A percentile compares a stretch with the other conserved stretches of the same genome.
Evolutionary conservation across 2,797 vertebrate species (phyloP).

Genomic region (Hypotaenidia philippensis): DNA sequence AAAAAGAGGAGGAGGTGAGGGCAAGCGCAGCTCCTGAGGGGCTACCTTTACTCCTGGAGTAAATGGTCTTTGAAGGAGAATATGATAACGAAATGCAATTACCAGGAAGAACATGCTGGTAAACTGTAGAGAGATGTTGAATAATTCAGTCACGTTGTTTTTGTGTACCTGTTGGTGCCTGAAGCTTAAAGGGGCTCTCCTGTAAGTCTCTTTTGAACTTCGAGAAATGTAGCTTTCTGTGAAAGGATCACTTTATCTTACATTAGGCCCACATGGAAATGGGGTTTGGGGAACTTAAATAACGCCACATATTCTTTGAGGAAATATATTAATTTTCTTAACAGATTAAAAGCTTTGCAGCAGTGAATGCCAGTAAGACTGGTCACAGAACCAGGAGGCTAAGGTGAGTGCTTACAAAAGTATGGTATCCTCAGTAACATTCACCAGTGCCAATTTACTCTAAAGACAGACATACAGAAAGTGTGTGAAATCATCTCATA

Average conservation of each 20-base stretch:
- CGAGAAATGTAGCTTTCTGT: neutral
- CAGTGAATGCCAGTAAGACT: neutral
- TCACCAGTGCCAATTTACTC: neutral
- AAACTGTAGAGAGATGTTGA: neutral
- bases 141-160: neutral
- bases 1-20: neutral
- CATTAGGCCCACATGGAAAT: neutral
- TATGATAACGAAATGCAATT: neutral
- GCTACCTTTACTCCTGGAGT: neutral
- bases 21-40: neutral
- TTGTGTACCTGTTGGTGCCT: neutral
- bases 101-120: neutral
- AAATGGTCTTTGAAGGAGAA: neutral
- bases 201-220: neutral
- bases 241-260: neutral
- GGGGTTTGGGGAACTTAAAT: neutral
- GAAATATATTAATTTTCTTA: neutral
- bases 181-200: neutral
- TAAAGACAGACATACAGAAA: neutral
- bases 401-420: neutral
- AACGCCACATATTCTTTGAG: neutral
- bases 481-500: neutral
- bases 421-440: neutral
- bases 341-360: neutral
- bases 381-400: neutral